Evolutionary conservation across 2,888 invertebrate genomes (phyloP).

Genomic region (Philaethria dido): DNA sequence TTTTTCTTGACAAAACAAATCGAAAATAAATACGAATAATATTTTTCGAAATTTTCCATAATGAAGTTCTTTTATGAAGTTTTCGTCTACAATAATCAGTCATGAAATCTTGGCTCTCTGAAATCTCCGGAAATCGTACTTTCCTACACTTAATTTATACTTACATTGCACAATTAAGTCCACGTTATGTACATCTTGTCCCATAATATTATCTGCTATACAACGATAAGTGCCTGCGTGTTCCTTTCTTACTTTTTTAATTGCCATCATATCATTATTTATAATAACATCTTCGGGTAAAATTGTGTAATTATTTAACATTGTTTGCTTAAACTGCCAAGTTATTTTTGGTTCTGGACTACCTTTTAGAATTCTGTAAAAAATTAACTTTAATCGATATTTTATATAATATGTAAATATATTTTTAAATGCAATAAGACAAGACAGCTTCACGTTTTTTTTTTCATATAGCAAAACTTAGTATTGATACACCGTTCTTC

Average conservation of each 20-base stretch:
- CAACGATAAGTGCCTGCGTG: conserved; percentile 68
- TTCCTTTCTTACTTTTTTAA: conserved; percentile 55
- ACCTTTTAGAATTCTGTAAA: conserved; percentile 62
- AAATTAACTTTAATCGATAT: not conserved
- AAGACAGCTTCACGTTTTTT: no score
- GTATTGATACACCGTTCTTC: no score
- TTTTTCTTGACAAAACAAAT: no score
- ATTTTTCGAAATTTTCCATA: no score
- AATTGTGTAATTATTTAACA: conserved; percentile 45
- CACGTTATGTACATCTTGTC: conserved; percentile 59
- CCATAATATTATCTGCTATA: conserved; percentile 63
- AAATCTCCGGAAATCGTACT: no score
- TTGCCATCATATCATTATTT: conserved; percentile 42
- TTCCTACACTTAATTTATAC: no score
- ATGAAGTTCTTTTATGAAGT: no score
- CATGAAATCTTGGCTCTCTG: no score
- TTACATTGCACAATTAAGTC: conserved; percentile 68
- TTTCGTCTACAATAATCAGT: no score
- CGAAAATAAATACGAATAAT: no score
- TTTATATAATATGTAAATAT: not conserved
- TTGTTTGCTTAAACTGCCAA: conserved; percentile 57
- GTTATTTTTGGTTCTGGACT: conserved; percentile 61
- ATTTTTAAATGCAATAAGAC: not conserved
- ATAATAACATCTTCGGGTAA: conserved; percentile 47
- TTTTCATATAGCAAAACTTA: no score